Percentiles rank a stretch among this genome's conserved stretches.
Evolutionary conservation across 2,888 invertebrate genomes (phyloP).

Genomic region (Crioceris asparagi): DNA sequence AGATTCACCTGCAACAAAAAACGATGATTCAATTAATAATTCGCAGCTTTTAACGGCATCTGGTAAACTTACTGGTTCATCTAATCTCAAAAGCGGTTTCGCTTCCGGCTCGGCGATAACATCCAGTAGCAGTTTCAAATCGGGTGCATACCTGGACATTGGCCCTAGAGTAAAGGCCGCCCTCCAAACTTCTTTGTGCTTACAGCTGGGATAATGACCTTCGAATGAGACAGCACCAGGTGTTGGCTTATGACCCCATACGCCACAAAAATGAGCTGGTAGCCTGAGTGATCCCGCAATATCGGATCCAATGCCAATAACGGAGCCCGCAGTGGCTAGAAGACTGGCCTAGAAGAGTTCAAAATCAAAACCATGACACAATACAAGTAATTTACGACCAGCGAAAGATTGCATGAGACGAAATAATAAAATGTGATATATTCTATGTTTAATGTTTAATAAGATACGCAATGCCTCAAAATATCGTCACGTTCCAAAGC

Average conservation of each 20-base stretch:
- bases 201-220: conserved; percentile 58
- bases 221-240: conserved; percentile 53
- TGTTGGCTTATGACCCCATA: conserved; percentile 83
- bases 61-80: conserved; percentile 38
- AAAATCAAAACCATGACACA: no score
- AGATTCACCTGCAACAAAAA: conserved; percentile 43
- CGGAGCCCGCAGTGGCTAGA: conserved; percentile 67
- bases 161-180: conserved; percentile 74
- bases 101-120: conserved; percentile 49
- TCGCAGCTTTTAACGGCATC: neutral
- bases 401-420: no score
- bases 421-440: no score
- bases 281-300: conserved; percentile 82
- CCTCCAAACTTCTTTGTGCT: conserved; percentile 50
- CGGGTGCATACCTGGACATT: conserved; percentile 77
- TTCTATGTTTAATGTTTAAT: no score
- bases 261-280: conserved; percentile 83
- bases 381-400: no score
- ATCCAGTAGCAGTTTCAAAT: conserved; percentile 65
- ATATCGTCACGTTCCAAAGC: no score
- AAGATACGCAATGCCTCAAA: no score
- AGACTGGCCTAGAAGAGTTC: conserved; percentile 57
- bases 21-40: conserved; percentile 1
- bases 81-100: conserved; percentile 37
- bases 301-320: conserved; percentile 78